Evolutionary conservation across 2,888 invertebrate species (phyloP).

Genomic region (Rutpela maculata): DNA sequence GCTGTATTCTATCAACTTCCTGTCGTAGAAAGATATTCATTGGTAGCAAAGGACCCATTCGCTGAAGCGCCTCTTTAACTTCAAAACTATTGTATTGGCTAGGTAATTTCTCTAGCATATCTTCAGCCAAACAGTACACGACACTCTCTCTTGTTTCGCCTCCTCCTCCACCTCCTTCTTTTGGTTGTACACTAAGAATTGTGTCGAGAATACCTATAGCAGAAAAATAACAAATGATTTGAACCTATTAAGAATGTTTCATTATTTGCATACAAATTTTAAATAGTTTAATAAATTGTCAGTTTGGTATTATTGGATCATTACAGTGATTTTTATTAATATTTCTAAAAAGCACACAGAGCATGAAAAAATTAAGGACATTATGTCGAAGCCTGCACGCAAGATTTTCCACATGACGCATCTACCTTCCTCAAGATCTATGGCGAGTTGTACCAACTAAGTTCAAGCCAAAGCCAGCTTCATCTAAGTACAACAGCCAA

Average conservation of each 20-base stretch:
- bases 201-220: conserved; percentile 87
- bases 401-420: no score
- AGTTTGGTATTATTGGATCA: background rate
- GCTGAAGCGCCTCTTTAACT: conserved; percentile 89
- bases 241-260: background rate
- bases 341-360: background rate
- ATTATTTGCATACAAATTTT: background rate
- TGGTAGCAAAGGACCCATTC: conserved; percentile 94
- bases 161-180: conserved; percentile 92
- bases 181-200: conserved; percentile 97
- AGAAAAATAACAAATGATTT: background rate
- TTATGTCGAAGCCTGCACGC: no score
- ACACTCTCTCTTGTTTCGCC: conserved; percentile 95
- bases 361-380: no score
- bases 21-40: conserved; percentile 96
- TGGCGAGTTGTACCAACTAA: no score
- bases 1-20: conserved; percentile 89
- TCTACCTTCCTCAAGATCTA: no score
- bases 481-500: no score
- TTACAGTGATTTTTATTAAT: background rate
- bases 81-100: conserved; percentile 92
- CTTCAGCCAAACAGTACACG: conserved; percentile 93
- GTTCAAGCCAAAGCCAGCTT: no score
- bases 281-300: background rate
- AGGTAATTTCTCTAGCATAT: conserved; percentile 92